These are phyloP conservation scores for Notarius quadriscutis DNA, from an alignment of 2,113 vertebrate species.

Conservation along the genomic window DNA sequence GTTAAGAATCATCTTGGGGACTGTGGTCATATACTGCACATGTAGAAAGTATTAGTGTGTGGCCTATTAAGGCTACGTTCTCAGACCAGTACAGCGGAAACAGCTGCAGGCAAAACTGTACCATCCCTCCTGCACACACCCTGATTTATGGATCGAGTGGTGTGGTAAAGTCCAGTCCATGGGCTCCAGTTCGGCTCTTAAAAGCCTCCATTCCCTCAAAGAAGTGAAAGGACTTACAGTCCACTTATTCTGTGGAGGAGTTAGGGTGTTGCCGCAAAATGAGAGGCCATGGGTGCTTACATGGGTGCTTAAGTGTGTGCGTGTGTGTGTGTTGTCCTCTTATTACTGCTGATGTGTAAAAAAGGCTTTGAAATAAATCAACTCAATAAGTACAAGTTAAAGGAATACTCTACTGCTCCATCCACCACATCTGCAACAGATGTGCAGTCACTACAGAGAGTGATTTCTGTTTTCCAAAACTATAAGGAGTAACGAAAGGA, in stretches of 20 bases:
- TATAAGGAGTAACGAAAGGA: neutral
- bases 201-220: neutral
- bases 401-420: neutral
- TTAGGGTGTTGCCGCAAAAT: neutral
- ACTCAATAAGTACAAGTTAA: neutral
- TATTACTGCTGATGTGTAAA: neutral
- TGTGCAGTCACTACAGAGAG: neutral
- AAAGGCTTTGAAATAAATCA: neutral
- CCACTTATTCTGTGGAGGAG: slow-evolving; percentile 29
- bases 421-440: neutral
- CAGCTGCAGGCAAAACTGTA: slow-evolving; percentile 32
- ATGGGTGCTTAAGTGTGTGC: neutral
- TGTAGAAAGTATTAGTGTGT: slow-evolving; percentile 23
- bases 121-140: slow-evolving; percentile 34
- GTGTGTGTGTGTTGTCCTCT: neutral
- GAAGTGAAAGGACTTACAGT: slow-evolving; percentile 17
- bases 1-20: slow-evolving; percentile 11
- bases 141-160: slow-evolving; percentile 14
- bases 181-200: slow-evolving; percentile 3
- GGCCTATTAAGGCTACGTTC: slow-evolving; percentile 1
- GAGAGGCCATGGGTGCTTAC: neutral
- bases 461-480: neutral
- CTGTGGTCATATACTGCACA: neutral
- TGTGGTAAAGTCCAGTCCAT: slow-evolving; percentile 2
- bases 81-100: slow-evolving; percentile 9